Base-by-base conservation (phyloP, 2,797 vertebrate genomes). In the Setipinna tenuifilis region DNA sequence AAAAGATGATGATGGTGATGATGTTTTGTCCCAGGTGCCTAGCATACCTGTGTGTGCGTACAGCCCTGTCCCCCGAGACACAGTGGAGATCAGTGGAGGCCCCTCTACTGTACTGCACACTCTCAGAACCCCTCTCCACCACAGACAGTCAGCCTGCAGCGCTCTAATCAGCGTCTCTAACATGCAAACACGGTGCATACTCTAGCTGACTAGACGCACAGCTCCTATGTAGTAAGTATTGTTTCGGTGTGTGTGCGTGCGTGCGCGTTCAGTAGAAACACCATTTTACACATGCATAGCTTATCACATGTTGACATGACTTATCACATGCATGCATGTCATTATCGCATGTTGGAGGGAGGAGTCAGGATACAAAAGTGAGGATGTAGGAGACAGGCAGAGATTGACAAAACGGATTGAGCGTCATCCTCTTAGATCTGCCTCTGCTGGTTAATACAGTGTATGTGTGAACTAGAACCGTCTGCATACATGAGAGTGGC, bases 401-500 rank as follows among this genome's bases (percentile, higher is more conserved):
- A 71, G 68, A 28, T 35, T 75, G 68, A 35, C 68, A 35, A 75
- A 35, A 75, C 3, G 31, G 28, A 75, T 35, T 19, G 68, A 75
- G 68, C 28, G 5, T 2, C 68, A 16, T 75, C 68, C 68, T 14
- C 28, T 23, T 28, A 68, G 23, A 28, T 68, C 23, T 68, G 23
- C 25, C 25, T 68, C 23, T 68, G 12, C 62, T 28, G 23, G 62
- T 68, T 28, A 28, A 68, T 16, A 68, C 23, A 54, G 50, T 28
- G 25, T 68, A 23, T 25, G 12, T 54, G 50, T 68, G 62, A 12
- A 28, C 62, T 75, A 28, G 28, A 84, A 44, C 21, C 65, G 71
- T 84, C 65, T 78, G 62, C 41, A 71, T 19, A 48, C 83, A 58
- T 31, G 57, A 82, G 28, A 28, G 23, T 28, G 31, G 68, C 28